A percentile compares a stretch with the other conserved stretches of the same genome.
Evolutionary conservation across 2,888 invertebrate species (phyloP).

Genomic region (Galeopsomyia nigrocyanea): DNA sequence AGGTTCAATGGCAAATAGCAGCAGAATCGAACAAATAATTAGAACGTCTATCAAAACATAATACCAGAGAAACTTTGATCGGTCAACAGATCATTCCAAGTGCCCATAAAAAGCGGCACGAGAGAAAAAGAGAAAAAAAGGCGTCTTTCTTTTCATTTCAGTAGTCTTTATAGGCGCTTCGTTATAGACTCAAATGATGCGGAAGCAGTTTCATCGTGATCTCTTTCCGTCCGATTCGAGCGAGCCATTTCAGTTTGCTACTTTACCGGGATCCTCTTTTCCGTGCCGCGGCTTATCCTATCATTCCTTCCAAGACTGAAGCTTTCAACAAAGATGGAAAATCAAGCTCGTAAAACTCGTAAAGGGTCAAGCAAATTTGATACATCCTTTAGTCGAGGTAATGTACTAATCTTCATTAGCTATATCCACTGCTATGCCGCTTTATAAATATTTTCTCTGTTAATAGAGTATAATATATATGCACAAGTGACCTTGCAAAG

Average conservation of each 20-base stretch:
- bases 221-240: conserved; percentile 16
- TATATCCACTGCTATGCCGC: no score
- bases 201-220: conserved; percentile 31
- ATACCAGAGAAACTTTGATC: no score
- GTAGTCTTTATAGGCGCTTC: conserved; percentile 17
- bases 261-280: conserved; percentile 8
- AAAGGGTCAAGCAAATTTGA: conserved; percentile 5
- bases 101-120: no score
- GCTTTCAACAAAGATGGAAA: conserved; percentile 5
- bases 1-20: no score
- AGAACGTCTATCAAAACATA: no score
- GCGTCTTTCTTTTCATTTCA: background rate
- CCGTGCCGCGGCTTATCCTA: background rate
- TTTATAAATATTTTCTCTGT: no score
- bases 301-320: background rate
- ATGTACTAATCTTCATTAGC: background rate
- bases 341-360: conserved; percentile 21
- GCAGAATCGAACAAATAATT: no score
- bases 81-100: no score
- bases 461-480: no score
- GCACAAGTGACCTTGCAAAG: no score
- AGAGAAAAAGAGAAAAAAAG: no score
- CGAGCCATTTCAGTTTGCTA: conserved; percentile 15
- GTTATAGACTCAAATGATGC: conserved; percentile 28
- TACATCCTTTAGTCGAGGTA: conserved; percentile 3